Base-by-base conservation (phyloP, 2,113 vertebrate genomes). In the Poecile atricapillus region DNA sequence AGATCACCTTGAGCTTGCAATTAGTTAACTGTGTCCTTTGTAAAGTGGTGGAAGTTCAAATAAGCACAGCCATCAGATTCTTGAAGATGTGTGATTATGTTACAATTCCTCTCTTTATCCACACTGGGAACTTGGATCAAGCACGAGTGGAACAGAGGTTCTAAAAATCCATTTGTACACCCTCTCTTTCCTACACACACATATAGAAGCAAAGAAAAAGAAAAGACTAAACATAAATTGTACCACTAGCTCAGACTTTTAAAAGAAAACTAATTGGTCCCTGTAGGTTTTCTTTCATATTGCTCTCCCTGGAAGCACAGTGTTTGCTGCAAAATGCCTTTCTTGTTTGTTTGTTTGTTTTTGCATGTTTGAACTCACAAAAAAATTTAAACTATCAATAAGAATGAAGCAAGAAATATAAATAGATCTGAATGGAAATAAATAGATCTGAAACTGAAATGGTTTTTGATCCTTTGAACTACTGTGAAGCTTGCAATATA, bases 51-150 rank as follows among this genome's bases (percentile, higher is more conserved):
- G 73, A 89, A 80, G 89, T 94, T 67, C 59, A 95, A 93, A 93
- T 78, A 92, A 96, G 84, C 83, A 96, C 95, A 90, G 46, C 83
- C 73, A 58, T 95, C 96, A 96, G 95, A 94, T 93, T 90, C 94
- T 97, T 96, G 95, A 97, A 96, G 94, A 97, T 97, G 93, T 7
- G 63, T 50, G 20, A 58, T 86, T 83, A 58, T 13, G 43, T 52
- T 63, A 60, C 68, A 52, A 11, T 35, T 60, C 63, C 9, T 16
- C 14, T 91, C 56, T 89, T 90, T 87, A 81, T 67, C 47, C 62
- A 75, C 35, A 67, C 59, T 49, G 64, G 81, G 52, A 90, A 91
- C 76, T 83, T 52, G 55, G 28, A 82, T 77, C 35, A 43, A 90
- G 49, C 55, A 53, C 3, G 24, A 89, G 35, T 15, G 37, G 53